Evolutionary conservation across 2,113 vertebrate species (phyloP).

Genomic region (Nibea albiflora): DNA sequence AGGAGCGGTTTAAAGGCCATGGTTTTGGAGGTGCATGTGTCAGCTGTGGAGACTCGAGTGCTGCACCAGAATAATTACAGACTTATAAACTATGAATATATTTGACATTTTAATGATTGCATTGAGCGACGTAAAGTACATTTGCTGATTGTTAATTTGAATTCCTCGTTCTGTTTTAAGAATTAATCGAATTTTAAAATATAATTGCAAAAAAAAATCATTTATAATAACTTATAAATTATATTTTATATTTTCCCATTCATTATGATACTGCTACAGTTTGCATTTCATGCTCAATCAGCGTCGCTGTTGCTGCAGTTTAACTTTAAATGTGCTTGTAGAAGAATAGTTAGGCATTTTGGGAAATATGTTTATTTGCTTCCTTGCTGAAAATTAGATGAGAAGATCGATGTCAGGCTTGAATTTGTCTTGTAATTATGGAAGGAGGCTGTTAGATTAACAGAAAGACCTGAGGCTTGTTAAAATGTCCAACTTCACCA

Average conservation of each 20-base stretch:
- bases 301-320: no score
- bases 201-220: background rate
- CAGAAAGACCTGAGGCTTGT: background rate
- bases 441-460: background rate
- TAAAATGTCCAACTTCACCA: no score
- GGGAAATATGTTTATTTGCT: no score
- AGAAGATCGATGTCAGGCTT: no score
- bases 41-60: constrained; percentile 28
- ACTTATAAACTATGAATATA: background rate
- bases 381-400: no score
- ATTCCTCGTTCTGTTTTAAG: constrained; percentile 6
- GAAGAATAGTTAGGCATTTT: no score
- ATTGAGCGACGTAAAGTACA: background rate
- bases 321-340: no score
- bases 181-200: background rate
- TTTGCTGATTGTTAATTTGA: background rate
- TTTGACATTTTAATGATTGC: background rate
- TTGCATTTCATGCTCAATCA: no score
- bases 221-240: background rate
- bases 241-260: background rate
- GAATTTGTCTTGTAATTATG: background rate
- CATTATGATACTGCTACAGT: background rate
- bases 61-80: constrained; percentile 21
- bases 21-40: constrained; percentile 51
- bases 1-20: constrained; percentile 50